Base-by-base conservation (phyloP, 1,140 invertebrate species). In the Drosophila hydei region DNA sequence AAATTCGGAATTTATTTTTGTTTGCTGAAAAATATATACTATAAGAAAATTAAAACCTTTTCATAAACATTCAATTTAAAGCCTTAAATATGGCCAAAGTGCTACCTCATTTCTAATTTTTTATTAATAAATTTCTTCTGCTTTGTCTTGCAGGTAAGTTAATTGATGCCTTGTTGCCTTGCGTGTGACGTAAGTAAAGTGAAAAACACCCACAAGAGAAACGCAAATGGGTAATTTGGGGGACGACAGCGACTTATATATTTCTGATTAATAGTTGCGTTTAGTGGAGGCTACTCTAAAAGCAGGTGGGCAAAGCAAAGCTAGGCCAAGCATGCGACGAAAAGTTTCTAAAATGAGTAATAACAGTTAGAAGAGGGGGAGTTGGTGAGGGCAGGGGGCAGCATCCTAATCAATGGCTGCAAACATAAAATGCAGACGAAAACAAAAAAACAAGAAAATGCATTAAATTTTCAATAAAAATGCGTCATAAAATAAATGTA, bases 401-500 rank as follows among this genome's bases (percentile, higher is more conserved):
- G 27, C 9, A 36, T 25, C n/a, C 5, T 50, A 58, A 65, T 65
- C 60, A 77, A 63, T 59, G 45, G 52, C 72, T 12, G 50, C 55
- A 9, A 38, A 47, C 62, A 60, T 85, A 88, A 81, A 88, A 81
- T 55, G 60, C 71, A 72, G 42, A 71, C 50, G 64, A 75, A 77
- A 85, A 77, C 45, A 75, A 58, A 59, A 43, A 18, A 55, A 55
- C 19, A 21, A 25, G 48, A 51, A 77, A 87, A 87, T 75, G 71
- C 81, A 87, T 88, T 81, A 87, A 81, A 75, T 81, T 74, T 64
- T 76, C 79, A 78, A 83, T 83, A 77, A 87, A 88, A 87, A 85
- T 71, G 67, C 62, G 63, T 68, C 81, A 87, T 88, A 88, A 87
- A 81, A 88, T 77, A 71, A 62, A 84, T 79, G 76, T 77, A 47